Base-by-base conservation (phyloP, 2,797 vertebrate species). In the Botia almorhae region DNA sequence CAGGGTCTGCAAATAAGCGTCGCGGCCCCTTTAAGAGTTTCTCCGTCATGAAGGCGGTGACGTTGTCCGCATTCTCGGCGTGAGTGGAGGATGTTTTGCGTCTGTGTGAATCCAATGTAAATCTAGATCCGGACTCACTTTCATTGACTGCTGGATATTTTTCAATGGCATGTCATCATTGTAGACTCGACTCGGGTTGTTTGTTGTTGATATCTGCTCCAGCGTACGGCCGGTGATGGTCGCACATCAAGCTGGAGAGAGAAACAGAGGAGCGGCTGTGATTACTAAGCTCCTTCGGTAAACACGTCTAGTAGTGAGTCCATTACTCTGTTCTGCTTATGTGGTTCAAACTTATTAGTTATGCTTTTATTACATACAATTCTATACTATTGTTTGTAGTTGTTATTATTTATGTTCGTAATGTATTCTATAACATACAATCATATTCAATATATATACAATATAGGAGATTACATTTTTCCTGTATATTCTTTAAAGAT, bases 1-100 rank as follows among this genome's bases (percentile, higher is more conserved):
- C 39, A 12, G 29, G 6, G 43, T 1, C 8, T 14, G 48, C 16
- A 56, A 79, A 53, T 11, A 46, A 61, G 6, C 21, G 29, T 60
- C 50, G 33, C 78, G 76, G 76, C 69, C 71, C 82, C 87, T 88
- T 88, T 84, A 88, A 87, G 79, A 70, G 3, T 39, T 13, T 51
- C 53, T 23, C n/a, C 39, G 4, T 33, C 50, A 23, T 8, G 55
- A 17, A 51, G 29, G 46, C 16, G 33, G 68, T 87, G 87, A 85
- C 84, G 83, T 84, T 68, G 12, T 67, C 3, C 12, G 16, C 63
- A 48, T 68, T 74, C 78, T 82, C 82, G 69, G 46, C 43, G 58
- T 69, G 50, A 70, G n/a, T 19, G 26, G 29, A 50, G 29, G 67
- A 61, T 67, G 51, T 61, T 19, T 17, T 7, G 33, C 3, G 33